phyloP scores from a whole-genome alignment of 2,797 vertebrate genomes.

The Heliangelus exortis region DNA sequence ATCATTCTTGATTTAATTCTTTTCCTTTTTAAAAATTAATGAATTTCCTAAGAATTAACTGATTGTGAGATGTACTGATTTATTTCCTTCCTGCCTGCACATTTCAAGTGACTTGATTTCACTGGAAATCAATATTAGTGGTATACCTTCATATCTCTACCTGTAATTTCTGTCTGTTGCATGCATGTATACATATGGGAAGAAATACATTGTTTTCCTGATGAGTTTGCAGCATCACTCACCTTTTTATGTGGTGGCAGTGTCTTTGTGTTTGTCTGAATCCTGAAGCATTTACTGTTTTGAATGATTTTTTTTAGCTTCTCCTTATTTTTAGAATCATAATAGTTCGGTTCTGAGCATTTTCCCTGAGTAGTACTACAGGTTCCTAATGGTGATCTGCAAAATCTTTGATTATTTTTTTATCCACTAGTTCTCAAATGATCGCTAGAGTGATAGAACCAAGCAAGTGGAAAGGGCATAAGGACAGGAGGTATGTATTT shows the following conservation, averaged over 20 bases:
- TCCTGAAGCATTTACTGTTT: neutral
- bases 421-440: neutral
- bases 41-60: conserved; percentile 65
- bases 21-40: conserved; percentile 76
- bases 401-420: neutral
- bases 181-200: neutral
- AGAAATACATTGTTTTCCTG: neutral
- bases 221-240: neutral
- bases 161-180: neutral
- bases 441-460: neutral
- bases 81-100: conserved; percentile 65
- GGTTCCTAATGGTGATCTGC: neutral
- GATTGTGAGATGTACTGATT: conserved; percentile 58
- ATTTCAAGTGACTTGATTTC: conserved; percentile 61
- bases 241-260: neutral
- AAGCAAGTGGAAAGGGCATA: rapidly evolving
- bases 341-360: neutral
- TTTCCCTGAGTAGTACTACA: neutral
- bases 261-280: neutral
- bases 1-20: conserved; percentile 64
- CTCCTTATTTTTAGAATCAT: neutral
- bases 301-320: neutral
- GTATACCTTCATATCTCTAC: neutral
- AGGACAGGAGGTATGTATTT: neutral
- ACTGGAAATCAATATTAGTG: conserved; percentile 65